Evolutionary conservation across 2,797 vertebrate genomes (phyloP).

Genomic region (Neomorphus geoffroyi): DNA sequence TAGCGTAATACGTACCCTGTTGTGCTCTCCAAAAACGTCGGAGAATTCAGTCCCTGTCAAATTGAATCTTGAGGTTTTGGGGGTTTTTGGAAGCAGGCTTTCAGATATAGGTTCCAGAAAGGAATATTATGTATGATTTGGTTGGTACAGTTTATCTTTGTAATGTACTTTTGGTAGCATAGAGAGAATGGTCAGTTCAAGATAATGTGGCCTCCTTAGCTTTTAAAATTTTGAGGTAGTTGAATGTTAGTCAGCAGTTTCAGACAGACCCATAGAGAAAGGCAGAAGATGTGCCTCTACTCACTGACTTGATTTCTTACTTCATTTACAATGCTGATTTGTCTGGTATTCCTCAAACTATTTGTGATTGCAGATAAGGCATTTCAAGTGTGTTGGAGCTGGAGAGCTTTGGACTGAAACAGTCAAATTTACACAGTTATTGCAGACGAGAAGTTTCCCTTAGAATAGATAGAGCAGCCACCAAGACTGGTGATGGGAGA

Average conservation of each 20-base stretch:
- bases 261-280: background rate
- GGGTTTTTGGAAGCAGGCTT: background rate
- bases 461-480: background rate
- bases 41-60: background rate
- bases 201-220: background rate
- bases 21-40: background rate
- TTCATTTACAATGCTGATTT: background rate
- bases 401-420: background rate
- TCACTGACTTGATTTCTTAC: background rate
- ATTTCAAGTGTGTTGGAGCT: background rate
- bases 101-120: background rate
- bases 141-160: background rate
- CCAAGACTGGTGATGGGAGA: background rate
- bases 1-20: background rate
- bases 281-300: background rate
- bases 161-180: background rate
- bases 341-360: background rate
- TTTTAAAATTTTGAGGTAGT: background rate
- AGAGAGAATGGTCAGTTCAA: background rate
- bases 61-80: background rate
- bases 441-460: background rate
- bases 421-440: background rate
- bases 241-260: background rate
- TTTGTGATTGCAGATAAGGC: background rate
- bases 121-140: background rate